phyloP scores from a whole-genome alignment of 2,888 invertebrate genomes.

The Apomyelois bistriatella region DNA sequence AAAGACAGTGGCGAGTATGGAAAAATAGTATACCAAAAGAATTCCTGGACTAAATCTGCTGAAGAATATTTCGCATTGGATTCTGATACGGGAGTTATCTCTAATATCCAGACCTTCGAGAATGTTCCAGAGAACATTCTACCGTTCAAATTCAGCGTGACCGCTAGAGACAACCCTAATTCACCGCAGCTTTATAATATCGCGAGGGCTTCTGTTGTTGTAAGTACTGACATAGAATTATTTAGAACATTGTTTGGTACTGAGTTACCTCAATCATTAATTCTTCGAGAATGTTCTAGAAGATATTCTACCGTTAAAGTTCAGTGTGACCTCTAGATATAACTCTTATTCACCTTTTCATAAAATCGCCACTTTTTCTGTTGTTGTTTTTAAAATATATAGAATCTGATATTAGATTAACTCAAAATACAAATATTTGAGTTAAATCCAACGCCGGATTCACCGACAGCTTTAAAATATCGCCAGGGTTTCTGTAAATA shows the following conservation, averaged over 20 bases:
- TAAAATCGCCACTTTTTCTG: conserved; percentile 81
- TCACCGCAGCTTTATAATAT: conserved; percentile 81
- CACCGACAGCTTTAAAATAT: too few species aligned
- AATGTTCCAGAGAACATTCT: conserved; percentile 81
- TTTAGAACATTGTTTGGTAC: too few species aligned
- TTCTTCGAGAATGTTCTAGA: conserved; percentile 83
- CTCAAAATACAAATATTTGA: too few species aligned
- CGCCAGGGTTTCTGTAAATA: too few species aligned
- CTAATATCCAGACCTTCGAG: conserved; percentile 86
- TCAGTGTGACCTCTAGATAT: conserved; percentile 86
- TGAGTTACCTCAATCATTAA: conserved; percentile 87
- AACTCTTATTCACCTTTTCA: conserved; percentile 84
- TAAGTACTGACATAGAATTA: conserved; percentile 48
- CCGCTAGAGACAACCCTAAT: conserved; percentile 87
- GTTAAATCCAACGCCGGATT: too few species aligned
- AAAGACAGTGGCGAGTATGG: conserved; percentile 92
- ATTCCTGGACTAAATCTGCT: conserved; percentile 67
- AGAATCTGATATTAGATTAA: too few species aligned
- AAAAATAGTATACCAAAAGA: conserved; percentile 84
- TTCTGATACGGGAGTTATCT: conserved; percentile 86
- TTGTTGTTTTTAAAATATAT: too few species aligned
- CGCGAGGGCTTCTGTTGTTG: conserved; percentile 82
- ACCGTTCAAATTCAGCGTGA: conserved; percentile 87
- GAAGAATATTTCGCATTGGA: conserved; percentile 87
- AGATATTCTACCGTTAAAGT: conserved; percentile 84